Conservation (phyloP, 2,797 vertebrate species). For the Diceros bicornis region DNA sequence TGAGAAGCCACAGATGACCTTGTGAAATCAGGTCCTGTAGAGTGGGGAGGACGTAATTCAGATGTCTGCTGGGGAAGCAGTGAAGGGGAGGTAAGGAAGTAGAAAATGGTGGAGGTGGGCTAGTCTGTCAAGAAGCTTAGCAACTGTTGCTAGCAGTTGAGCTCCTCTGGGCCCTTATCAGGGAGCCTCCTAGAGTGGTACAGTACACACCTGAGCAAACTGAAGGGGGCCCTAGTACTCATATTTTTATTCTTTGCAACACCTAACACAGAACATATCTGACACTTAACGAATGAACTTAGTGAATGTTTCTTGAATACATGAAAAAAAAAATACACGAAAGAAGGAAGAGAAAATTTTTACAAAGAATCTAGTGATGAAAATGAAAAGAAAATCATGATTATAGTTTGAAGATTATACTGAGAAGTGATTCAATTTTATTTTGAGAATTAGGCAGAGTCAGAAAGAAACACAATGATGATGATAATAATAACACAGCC, state of each 20-base stretch:
- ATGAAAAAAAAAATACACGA: neutral
- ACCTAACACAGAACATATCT: neutral
- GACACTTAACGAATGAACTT: neutral
- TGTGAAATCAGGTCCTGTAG: neutral
- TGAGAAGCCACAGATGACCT: neutral
- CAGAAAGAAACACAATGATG: neutral
- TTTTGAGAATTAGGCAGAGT: constrained; percentile 8
- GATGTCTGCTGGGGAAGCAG: neutral
- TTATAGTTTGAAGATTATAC: constrained; percentile 30
- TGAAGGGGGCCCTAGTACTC: neutral
- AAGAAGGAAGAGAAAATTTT: neutral
- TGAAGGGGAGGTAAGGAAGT: neutral
- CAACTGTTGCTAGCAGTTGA: neutral
- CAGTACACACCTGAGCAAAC: neutral
- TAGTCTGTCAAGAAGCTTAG: neutral
- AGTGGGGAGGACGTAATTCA: neutral
- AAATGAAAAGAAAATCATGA: neutral
- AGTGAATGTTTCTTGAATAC: constrained; percentile 26
- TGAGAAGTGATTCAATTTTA: constrained; percentile 11
- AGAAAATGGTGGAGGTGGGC: neutral
- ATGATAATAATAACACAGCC: neutral
- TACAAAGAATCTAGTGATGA: neutral
- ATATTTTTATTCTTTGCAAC: neutral
- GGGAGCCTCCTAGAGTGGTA: neutral
- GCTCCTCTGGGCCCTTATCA: neutral